phyloP scores from a whole-genome alignment of 1,140 invertebrate genomes.

The Gryon sp. region DNA sequence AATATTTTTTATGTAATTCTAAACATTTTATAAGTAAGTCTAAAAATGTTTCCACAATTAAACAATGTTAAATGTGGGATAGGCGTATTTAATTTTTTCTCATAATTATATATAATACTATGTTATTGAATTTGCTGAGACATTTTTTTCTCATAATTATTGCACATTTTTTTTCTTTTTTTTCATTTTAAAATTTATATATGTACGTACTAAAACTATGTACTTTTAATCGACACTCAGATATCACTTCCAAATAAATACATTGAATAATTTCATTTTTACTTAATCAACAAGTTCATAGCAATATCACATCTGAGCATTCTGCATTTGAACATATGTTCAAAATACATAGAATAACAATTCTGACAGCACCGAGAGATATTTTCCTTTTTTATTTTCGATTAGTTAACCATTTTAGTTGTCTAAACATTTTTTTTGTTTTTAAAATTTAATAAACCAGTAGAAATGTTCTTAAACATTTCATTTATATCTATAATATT shows the following conservation, averaged over 20 bases:
- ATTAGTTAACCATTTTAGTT: too few relatives aligned
- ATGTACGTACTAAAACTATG: conserved; percentile 6
- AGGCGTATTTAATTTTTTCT: conserved; percentile 12
- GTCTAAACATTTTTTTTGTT: too few relatives aligned
- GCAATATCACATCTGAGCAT: conserved; percentile 15
- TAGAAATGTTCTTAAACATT: too few relatives aligned
- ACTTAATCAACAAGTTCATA: conserved; percentile 7
- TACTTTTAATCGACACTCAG: conserved; percentile 2
- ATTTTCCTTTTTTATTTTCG: too few relatives aligned
- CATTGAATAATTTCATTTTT: background rate
- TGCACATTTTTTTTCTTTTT: too few relatives aligned
- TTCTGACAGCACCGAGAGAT: background rate
- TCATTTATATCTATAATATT: too few relatives aligned
- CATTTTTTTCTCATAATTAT: conserved; percentile 16
- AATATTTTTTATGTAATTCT: too few relatives aligned
- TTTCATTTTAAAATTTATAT: background rate
- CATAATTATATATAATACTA: conserved; percentile 12
- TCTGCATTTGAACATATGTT: background rate
- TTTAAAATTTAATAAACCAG: too few relatives aligned
- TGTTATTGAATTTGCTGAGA: conserved; percentile 9
- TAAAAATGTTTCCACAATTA: too few relatives aligned
- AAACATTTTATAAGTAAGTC: too few relatives aligned
- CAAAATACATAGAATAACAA: background rate
- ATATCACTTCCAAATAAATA: conserved; percentile 1
- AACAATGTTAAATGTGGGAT: conserved; percentile 1